Evolutionary conservation across 1,140 invertebrate genomes (phyloP), one percentile per base, ranked within the genome.

Genomic region (Aphis gossypii): DNA sequence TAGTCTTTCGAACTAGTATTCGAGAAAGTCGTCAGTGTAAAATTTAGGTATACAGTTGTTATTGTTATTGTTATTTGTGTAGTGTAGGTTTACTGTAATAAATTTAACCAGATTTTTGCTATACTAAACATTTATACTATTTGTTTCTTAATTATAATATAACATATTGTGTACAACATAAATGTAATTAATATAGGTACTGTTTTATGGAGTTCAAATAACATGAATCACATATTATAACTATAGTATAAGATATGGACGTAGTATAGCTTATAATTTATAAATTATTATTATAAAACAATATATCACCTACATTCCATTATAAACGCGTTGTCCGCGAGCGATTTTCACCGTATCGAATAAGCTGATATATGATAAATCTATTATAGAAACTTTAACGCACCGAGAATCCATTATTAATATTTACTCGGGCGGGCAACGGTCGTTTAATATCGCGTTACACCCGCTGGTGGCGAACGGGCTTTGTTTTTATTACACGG

Each of bases 401-500:
- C 48, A 54, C 87, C 35, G 14, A 25, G 25, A 87, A 88, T 88
- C 86, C 48, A 84, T 87, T 94, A 93, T 86, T 89, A 82, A 86
- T 84, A 48, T 93, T 93, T 93, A 88, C 46, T 68, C 60, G 60
- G 60, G 60, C 60, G 21, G n/a, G 25, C 21, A 68, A 90, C 48
- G 23, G 54, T 38, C 88, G 51, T 90, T 90, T 90, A 92, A 92
- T 68, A n/a, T 90, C 60, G 54, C 54, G 38, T 90, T 90, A 68
- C 38, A 68, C 20, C 30, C 18, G 60, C 4, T 25, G 30, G 30
- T 48, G 48, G 46, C 48, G n/a, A 48, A 92, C 90, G 21, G 44
- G 44, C 68, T 92, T 82, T 92, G 90, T 92, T 82, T 92, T 92
- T 92, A 82, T 92, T 76, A 20, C 89, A 7, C n/a, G 86, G 30